A percentile compares a stretch with the other conserved stretches of the same genome.
Evolutionary conservation across 2,113 vertebrate genomes (phyloP).

Genomic region (Monopterus albus): DNA sequence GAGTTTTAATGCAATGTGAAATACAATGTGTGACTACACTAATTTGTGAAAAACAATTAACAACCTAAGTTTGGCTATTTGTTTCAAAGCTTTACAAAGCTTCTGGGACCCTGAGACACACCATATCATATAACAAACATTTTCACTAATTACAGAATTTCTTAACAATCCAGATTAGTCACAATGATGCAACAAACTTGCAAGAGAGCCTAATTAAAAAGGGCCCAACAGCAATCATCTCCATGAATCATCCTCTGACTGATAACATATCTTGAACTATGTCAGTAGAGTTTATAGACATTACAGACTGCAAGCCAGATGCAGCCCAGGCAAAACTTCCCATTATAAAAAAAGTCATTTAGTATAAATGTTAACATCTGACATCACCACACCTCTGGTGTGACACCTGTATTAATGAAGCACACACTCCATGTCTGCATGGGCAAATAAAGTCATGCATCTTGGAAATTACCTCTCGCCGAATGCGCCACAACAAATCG

Average conservation of each 20-base stretch:
- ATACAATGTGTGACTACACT: slow-evolving; percentile 57
- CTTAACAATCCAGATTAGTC: slow-evolving; percentile 66
- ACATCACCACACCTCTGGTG: slow-evolving; percentile 51
- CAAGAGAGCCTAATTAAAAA: slow-evolving; percentile 74
- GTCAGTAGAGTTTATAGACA: slow-evolving; percentile 24
- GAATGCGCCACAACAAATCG: slow-evolving; percentile 40
- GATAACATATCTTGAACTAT: slow-evolving; percentile 63
- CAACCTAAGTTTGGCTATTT: slow-evolving; percentile 56
- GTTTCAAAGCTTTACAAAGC: slow-evolving; percentile 61
- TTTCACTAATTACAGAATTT: slow-evolving; percentile 74
- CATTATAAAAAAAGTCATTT: slow-evolving; percentile 52
- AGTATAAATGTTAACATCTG: slow-evolving; percentile 56
- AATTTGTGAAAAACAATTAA: slow-evolving; percentile 60
- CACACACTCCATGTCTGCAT: slow-evolving; percentile 26
- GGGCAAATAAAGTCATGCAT: slow-evolving; percentile 62
- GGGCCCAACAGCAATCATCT: slow-evolving; percentile 54
- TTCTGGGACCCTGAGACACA: slow-evolving; percentile 54
- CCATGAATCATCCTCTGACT: slow-evolving; percentile 46
- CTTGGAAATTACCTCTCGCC: slow-evolving; percentile 59
- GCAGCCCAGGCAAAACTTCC: slow-evolving; percentile 26
- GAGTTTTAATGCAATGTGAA: slow-evolving; percentile 44
- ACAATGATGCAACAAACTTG: slow-evolving; percentile 72
- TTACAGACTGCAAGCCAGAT: slow-evolving; percentile 22
- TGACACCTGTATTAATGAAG: slow-evolving; percentile 61
- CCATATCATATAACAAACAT: slow-evolving; percentile 48